Conservation (phyloP, 2,888 invertebrate genomes). For the Theretra japonica region DNA sequence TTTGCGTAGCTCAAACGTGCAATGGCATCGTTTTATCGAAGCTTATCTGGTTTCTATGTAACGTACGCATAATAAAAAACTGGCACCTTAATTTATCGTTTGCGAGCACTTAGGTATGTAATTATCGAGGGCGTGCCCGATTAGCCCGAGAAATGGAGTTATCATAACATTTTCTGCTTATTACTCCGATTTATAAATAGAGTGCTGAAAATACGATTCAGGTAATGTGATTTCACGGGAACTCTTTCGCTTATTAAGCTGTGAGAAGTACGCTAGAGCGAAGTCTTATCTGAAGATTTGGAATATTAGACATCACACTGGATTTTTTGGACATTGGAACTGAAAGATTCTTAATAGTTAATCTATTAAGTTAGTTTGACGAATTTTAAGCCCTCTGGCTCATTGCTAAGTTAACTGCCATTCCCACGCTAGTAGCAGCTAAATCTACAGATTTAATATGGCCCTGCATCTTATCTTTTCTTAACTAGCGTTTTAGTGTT, state of each 20-base stretch:
- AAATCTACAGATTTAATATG: too few species aligned
- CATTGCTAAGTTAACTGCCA: too few species aligned
- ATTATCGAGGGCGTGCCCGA: slow-evolving; percentile 17
- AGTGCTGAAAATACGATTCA: not conserved
- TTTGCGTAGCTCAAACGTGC: slow-evolving; percentile 14
- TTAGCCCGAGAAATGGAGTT: slow-evolving; percentile 19
- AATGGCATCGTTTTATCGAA: slow-evolving; percentile 7
- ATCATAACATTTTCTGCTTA: slow-evolving; percentile 7
- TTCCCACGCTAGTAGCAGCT: too few species aligned
- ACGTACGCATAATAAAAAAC: slow-evolving; percentile 15
- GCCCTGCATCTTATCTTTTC: too few species aligned
- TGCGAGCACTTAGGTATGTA: slow-evolving; percentile 9
- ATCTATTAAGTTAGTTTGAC: too few species aligned
- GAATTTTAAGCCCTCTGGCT: too few species aligned
- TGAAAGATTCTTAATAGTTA: too few species aligned
- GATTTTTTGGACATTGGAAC: too few species aligned
- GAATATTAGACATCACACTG: too few species aligned
- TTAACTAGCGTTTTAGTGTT: too few species aligned
- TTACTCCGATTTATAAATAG: not conserved
- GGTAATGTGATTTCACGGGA: not conserved
- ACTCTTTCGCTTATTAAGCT: not conserved
- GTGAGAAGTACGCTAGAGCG: too few species aligned
- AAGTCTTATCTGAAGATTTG: too few species aligned
- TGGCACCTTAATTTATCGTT: slow-evolving; percentile 20
- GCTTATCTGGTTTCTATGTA: slow-evolving; percentile 18